phyloP scores from a whole-genome alignment of 2,113 vertebrate genomes.

The Pachycephala philippinensis region DNA sequence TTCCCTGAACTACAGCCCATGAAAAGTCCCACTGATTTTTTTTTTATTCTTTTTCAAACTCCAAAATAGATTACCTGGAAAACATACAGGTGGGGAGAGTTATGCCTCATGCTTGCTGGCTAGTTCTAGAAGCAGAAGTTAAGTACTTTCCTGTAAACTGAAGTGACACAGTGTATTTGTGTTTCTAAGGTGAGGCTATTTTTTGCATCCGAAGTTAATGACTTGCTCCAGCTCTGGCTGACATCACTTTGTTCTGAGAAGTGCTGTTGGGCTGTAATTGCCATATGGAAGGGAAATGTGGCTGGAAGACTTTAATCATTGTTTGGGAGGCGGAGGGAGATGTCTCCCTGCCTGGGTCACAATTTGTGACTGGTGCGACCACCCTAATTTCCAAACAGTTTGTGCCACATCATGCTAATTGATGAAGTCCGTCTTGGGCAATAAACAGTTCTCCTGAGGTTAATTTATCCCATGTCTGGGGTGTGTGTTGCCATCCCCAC shows the following conservation, averaged over 20 bases:
- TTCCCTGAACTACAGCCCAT: background rate
- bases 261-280: constrained; percentile 9
- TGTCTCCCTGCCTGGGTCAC: background rate
- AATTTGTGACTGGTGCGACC: background rate
- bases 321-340: background rate
- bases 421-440: background rate
- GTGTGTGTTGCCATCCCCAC: background rate
- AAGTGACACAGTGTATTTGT: background rate
- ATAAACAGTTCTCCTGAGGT: constrained; percentile 12
- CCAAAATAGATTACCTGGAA: background rate
- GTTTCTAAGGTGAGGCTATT: background rate
- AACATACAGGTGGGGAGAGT: background rate
- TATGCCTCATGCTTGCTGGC: background rate
- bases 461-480: background rate
- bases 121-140: background rate
- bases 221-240: background rate
- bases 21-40: background rate
- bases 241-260: background rate
- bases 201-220: background rate
- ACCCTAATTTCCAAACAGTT: background rate
- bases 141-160: background rate
- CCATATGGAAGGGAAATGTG: background rate
- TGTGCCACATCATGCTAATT: background rate
- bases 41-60: background rate
- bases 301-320: background rate